A percentile compares a stretch with the other conserved stretches of the same genome.
phyloP scores from a whole-genome alignment of 2,797 vertebrate species.

The Sebastes iracundus region DNA sequence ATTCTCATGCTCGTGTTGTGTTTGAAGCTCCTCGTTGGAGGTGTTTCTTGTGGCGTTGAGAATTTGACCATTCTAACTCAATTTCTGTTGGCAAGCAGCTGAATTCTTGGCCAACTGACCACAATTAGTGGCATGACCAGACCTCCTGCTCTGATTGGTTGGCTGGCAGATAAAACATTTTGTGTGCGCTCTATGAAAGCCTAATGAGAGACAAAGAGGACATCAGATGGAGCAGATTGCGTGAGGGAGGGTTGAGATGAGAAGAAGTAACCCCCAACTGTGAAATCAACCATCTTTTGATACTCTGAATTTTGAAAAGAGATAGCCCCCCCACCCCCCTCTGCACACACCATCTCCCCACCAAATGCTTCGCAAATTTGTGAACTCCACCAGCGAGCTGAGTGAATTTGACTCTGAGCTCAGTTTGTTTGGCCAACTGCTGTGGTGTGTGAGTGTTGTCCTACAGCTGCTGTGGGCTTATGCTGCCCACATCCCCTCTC shows the following conservation, averaged over 20 bases:
- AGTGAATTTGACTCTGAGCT: constrained; percentile 35
- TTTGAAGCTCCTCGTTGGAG: constrained; percentile 18
- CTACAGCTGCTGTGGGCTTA: constrained; percentile 56
- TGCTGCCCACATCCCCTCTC: constrained; percentile 54
- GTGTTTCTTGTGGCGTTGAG: background rate
- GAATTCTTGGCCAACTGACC: constrained; percentile 51
- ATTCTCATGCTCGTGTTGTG: constrained; percentile 3
- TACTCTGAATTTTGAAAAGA: constrained; percentile 29
- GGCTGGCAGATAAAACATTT: constrained; percentile 50
- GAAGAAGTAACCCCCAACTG: constrained; percentile 31
- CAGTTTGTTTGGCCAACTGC: constrained; percentile 58
- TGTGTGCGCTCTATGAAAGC: constrained; percentile 32
- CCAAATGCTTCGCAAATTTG: constrained; percentile 45
- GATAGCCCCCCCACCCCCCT: background rate
- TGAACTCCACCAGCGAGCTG: constrained; percentile 26
- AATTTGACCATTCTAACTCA: constrained; percentile 33
- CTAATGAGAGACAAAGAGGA: constrained; percentile 45
- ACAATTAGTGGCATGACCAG: constrained; percentile 50
- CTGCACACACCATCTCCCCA: background rate
- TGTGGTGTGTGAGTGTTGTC: constrained; percentile 52
- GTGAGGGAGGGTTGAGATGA: constrained; percentile 36
- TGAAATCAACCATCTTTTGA: constrained; percentile 59
- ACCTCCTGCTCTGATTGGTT: constrained; percentile 55
- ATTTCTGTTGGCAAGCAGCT: constrained; percentile 45
- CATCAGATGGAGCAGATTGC: constrained; percentile 53